Conservation (phyloP, 2,113 vertebrate species). For the Diphyllodes magnificus region DNA sequence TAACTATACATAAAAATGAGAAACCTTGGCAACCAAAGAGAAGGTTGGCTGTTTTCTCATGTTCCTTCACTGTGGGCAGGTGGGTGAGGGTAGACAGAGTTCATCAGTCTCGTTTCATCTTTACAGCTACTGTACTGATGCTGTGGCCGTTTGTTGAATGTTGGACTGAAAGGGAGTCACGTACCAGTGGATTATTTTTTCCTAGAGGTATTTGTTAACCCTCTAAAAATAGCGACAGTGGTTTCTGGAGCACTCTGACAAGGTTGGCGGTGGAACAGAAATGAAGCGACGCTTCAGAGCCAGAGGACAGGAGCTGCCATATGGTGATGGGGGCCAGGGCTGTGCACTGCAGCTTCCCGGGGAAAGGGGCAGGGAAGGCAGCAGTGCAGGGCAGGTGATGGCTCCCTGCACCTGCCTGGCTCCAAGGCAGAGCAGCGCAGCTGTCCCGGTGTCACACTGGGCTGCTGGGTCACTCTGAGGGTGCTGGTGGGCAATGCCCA, state of each 20-base stretch:
- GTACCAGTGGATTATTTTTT: neutral
- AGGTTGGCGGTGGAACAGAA: neutral
- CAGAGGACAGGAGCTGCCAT: neutral
- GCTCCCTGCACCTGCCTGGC: rapidly evolving
- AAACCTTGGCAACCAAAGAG: constrained; percentile 49
- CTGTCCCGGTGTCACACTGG: rapidly evolving
- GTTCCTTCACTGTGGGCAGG: neutral
- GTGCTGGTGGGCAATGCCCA: neutral
- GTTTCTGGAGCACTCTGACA: constrained; percentile 7
- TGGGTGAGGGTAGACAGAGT: neutral
- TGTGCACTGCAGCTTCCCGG: rapidly evolving
- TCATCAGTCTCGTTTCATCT: neutral
- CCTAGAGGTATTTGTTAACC: constrained; percentile 13
- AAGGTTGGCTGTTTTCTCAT: neutral
- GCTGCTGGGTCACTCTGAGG: neutral
- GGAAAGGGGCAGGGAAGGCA: neutral
- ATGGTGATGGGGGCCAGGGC: neutral
- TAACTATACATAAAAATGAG: constrained; percentile 44
- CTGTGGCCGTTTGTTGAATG: rapidly evolving
- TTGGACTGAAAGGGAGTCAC: neutral
- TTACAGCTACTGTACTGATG: rapidly evolving
- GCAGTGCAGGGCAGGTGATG: rapidly evolving
- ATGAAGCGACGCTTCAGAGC: rapidly evolving
- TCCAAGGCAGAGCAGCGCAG: rapidly evolving
- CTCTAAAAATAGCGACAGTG: neutral